Base-by-base conservation (phyloP, 2,888 invertebrate species). In the Subacronicta megacephala region DNA sequence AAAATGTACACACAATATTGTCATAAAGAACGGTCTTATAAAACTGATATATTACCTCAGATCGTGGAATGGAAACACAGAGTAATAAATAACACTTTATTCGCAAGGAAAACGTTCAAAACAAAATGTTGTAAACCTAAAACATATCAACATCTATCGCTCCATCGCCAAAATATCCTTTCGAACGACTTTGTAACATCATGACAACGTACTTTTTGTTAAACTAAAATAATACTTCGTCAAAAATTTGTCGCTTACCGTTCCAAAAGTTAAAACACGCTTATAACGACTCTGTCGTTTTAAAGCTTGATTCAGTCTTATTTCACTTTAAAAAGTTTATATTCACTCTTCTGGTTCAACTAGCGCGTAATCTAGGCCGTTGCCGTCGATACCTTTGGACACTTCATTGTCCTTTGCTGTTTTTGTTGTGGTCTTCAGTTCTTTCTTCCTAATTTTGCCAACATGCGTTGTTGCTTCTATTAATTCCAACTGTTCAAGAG, bases 371-470 rank as follows among this genome's bases (percentile, higher is more conserved):
- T 93, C 93, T 15, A 93, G 54, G 1, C 85, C 90, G 43, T 93
- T 93, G 1, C 76, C 84, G 1, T 92, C 90, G 0, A 82, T 72
- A 2, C 87, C 88, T 65, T 93, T 93, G 0, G 88, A 82, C 13
- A 93, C 93, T 81, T 93, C 93, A 57, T 94, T 94, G 59, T 92
- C 92, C 54, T 91, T 91, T 2, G 85, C 67, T 2, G 84, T 83
- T 69, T 93, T 92, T 2, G 84, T 83, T 2, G 85, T 84, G 0
- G 82, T 83, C 52, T 93, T 94, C 16, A 94, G 70, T 17, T 93
- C 94, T 77, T 94, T 94, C 81, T 94, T 94, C 47, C 93, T 83
- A n/a, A 91, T 93, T 72, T 93, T 94, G 0, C 94, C 93, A 1
- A 88, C 83, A 58, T 92, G 90, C 0, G 91, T 90, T 2, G 92